Conservation (phyloP, 2,888 invertebrate genomes). For the Microdon myrmicae region DNA sequence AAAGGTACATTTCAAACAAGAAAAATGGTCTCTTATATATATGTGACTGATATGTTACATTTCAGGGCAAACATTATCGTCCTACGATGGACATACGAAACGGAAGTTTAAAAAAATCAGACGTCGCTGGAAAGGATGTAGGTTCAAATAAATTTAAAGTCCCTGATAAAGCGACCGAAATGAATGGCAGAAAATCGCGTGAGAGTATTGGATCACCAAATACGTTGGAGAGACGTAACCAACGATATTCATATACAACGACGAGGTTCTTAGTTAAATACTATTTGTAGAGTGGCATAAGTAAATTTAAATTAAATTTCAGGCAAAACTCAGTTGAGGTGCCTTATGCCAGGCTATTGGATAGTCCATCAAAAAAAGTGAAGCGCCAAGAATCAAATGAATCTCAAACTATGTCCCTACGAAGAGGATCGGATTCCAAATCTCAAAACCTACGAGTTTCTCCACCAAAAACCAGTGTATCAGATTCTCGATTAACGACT, state of each 20-base stretch:
- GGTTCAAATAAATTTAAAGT: slow-evolving; percentile 59
- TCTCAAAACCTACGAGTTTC: slow-evolving; percentile 67
- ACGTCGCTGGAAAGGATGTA: slow-evolving; percentile 57
- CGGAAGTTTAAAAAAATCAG: slow-evolving; percentile 62
- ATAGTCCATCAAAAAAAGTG: slow-evolving; percentile 69
- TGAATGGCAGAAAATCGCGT: slow-evolving; percentile 62
- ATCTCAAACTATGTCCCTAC: slow-evolving; percentile 69
- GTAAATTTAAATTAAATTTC: slow-evolving; percentile 7
- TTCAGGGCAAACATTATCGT: slow-evolving; percentile 61
- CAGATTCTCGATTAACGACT: slow-evolving; percentile 85
- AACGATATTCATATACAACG: slow-evolving; percentile 72
- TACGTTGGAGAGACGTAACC: slow-evolving; percentile 66
- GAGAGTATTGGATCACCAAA: slow-evolving; percentile 66
- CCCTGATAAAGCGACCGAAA: slow-evolving; percentile 55
- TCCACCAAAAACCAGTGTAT: slow-evolving; percentile 84
- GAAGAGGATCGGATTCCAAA: slow-evolving; percentile 69
- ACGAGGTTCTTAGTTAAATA: slow-evolving; percentile 53
- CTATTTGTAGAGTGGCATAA: neutral
- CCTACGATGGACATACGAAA: slow-evolving; percentile 60
- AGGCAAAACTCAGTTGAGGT: slow-evolving; percentile 69
- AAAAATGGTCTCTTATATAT: neutral
- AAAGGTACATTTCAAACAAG: slow-evolving; percentile 56
- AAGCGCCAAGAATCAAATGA: slow-evolving; percentile 67
- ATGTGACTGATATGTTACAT: neutral
- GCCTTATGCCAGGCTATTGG: slow-evolving; percentile 82